Conservation (phyloP, 1,140 invertebrate species). For the Plodia interpunctella region DNA sequence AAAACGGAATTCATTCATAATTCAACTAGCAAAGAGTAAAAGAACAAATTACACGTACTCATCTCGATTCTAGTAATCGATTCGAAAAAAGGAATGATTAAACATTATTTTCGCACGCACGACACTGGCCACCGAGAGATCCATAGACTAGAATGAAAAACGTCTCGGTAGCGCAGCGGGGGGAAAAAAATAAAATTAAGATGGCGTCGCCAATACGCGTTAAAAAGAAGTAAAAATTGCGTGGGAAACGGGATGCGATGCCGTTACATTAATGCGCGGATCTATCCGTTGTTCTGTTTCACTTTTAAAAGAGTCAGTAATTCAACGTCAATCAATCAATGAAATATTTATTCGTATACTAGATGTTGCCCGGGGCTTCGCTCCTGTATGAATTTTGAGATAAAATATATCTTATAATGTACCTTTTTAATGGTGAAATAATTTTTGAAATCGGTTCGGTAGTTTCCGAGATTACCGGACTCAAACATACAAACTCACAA, state of each 20-base stretch:
- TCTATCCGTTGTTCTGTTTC: conserved; percentile 14
- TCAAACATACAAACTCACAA: no score
- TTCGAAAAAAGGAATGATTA: not conserved
- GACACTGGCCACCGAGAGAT: conserved; percentile 8
- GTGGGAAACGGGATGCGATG: conserved; percentile 22
- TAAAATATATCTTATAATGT: no score
- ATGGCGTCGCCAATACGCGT: conserved; percentile 15
- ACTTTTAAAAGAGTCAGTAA: no score
- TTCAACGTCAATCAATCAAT: no score
- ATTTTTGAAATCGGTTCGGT: no score
- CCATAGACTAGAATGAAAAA: conserved; percentile 12
- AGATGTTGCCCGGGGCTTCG: no score
- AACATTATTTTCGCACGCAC: not conserved
- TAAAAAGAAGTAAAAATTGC: conserved; percentile 17
- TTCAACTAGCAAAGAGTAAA: not conserved
- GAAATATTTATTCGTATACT: no score
- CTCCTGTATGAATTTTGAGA: no score
- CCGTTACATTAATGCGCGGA: conserved; percentile 18
- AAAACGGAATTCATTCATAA: not conserved
- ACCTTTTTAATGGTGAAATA: no score
- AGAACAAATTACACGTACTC: not conserved
- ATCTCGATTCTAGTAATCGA: not conserved
- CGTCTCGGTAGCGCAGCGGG: not conserved
- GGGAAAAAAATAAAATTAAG: conserved; percentile 19
- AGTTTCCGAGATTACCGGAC: no score